A percentile compares a stretch with the other conserved stretches of the same genome.
phyloP scores from a whole-genome alignment of 1,140 invertebrate genomes.

The Leptinotarsa texana region DNA sequence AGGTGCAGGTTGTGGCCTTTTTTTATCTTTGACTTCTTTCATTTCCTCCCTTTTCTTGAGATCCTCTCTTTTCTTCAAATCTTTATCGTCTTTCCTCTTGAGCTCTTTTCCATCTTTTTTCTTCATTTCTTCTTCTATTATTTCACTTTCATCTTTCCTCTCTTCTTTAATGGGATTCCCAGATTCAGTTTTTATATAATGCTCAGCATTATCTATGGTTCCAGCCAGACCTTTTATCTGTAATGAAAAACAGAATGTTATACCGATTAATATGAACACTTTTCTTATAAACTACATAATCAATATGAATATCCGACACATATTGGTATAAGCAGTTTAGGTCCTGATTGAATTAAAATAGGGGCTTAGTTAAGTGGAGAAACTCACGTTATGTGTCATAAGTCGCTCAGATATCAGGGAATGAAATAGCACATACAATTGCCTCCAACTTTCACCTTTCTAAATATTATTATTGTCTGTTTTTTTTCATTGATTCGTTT shows the following conservation, averaged over 20 bases:
- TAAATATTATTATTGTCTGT: no score
- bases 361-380: no score
- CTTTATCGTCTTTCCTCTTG: constrained; percentile 21
- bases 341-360: no score
- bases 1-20: neutral
- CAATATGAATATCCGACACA: no score
- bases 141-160: constrained; percentile 20
- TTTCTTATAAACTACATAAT: no score
- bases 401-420: no score
- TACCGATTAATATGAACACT: no score
- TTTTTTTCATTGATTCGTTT: no score
- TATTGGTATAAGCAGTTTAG: no score
- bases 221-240: constrained; percentile 2
- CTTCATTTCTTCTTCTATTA: constrained; percentile 10
- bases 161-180: constrained; percentile 14
- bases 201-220: constrained; percentile 14
- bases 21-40: constrained; percentile 19
- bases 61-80: constrained; percentile 13
- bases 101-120: constrained; percentile 14
- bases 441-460: no score
- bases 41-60: constrained; percentile 17
- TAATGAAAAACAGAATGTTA: neutral
- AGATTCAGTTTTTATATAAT: constrained; percentile 11
- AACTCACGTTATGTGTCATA: no score
- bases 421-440: no score